These are phyloP conservation scores for Ceramica pisi DNA, from an alignment of 2,888 invertebrate genomes.

Conservation along the genomic window DNA sequence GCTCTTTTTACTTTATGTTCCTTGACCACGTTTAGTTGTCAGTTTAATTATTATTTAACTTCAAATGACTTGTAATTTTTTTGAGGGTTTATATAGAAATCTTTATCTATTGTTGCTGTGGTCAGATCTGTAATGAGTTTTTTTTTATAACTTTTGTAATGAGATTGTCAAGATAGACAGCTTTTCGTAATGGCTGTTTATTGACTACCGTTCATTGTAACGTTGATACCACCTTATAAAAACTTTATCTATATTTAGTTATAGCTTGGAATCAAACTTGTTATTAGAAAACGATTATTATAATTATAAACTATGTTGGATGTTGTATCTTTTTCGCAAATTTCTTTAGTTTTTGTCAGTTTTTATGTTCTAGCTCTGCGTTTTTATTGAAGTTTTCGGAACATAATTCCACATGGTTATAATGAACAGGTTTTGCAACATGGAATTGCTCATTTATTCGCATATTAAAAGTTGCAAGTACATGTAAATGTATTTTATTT, in stretches of 20 bases:
- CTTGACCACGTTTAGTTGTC: slow-evolving; percentile 55
- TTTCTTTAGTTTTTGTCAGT: slow-evolving; percentile 43
- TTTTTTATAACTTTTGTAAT: slow-evolving; percentile 71
- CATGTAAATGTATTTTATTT: slow-evolving; percentile 58
- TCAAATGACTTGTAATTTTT: slow-evolving; percentile 61
- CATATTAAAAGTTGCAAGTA: slow-evolving; percentile 61
- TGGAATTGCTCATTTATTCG: slow-evolving; percentile 59
- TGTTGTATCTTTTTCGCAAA: slow-evolving; percentile 49
- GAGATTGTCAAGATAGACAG: slow-evolving; percentile 74
- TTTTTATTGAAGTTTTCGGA: slow-evolving; percentile 48
- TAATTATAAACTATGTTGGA: slow-evolving; percentile 55
- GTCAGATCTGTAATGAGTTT: slow-evolving; percentile 73
- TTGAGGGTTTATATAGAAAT: slow-evolving; percentile 57
- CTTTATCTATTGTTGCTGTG: slow-evolving; percentile 68
- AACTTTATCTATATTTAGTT: slow-evolving; percentile 56
- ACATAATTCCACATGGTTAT: slow-evolving; percentile 38
- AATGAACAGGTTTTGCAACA: slow-evolving; percentile 60
- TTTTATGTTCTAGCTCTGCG: slow-evolving; percentile 50
- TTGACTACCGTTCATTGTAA: slow-evolving; percentile 67
- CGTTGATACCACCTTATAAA: slow-evolving; percentile 61
- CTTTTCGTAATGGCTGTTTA: slow-evolving; percentile 66
- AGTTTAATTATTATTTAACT: slow-evolving; percentile 60
- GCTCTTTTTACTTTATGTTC: slow-evolving; percentile 65
- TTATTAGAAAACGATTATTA: slow-evolving; percentile 64
- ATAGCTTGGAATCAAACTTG: slow-evolving; percentile 55